These are phyloP conservation scores for Muscicapa striata DNA, from an alignment of 2,797 vertebrate species.

Conservation along the genomic window DNA sequence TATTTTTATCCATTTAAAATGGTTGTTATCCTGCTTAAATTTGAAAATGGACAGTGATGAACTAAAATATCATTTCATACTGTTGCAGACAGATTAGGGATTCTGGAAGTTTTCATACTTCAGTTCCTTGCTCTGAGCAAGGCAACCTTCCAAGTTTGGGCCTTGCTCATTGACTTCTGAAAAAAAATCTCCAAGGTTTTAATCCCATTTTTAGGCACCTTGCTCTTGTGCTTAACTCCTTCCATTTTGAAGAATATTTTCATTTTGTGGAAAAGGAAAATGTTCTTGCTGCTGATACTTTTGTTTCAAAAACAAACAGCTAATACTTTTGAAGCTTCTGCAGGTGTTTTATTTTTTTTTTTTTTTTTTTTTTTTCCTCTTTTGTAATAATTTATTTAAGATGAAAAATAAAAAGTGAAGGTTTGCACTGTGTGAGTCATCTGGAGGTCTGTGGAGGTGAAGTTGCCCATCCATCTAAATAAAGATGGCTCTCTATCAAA, in stretches of 20 bases:
- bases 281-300: background rate
- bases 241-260: background rate
- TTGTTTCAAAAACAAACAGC: background rate
- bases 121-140: background rate
- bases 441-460: background rate
- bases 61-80: background rate
- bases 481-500: background rate
- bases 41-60: background rate
- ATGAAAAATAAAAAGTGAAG: background rate
- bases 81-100: background rate
- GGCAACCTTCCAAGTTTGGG: background rate
- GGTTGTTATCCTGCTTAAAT: background rate
- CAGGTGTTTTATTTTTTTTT: no score
- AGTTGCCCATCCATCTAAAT: background rate
- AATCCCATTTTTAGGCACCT: background rate
- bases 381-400: background rate
- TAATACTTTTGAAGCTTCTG: background rate
- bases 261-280: background rate
- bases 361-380: no score
- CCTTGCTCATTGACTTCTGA: background rate
- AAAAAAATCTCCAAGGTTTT: background rate
- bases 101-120: background rate
- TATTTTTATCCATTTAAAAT: background rate
- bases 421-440: background rate
- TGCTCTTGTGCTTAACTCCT: background rate